These are phyloP conservation scores for Noctua comes DNA, from an alignment of 2,888 invertebrate genomes.

Conservation along the genomic window DNA sequence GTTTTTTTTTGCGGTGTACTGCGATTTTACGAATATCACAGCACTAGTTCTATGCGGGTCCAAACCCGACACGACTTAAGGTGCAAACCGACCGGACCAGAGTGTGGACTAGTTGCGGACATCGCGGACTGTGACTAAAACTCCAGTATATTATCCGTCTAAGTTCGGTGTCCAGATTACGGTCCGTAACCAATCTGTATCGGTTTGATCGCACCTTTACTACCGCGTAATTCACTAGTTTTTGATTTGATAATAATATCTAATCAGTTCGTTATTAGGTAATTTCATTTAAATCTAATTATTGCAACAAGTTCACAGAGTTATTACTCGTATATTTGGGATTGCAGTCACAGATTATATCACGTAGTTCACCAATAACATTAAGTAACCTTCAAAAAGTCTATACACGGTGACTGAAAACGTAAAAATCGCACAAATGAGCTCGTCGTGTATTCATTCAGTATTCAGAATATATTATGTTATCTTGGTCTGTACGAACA, in stretches of 20 bases:
- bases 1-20: neutral
- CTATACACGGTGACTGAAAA: conserved; percentile 2
- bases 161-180: neutral
- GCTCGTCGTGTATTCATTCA: conserved; percentile 30
- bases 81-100: neutral
- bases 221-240: neutral
- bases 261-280: neutral
- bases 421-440: conserved; percentile 23
- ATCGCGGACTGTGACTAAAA: neutral
- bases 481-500: conserved; percentile 22
- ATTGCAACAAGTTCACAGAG: neutral
- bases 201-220: neutral
- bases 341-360: neutral
- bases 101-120: neutral
- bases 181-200: neutral
- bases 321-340: neutral
- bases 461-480: conserved; percentile 62
- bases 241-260: neutral
- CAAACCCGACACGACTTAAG: neutral
- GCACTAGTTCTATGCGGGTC: neutral
- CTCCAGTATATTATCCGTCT: neutral
- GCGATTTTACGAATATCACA: neutral
- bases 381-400: neutral
- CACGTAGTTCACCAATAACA: neutral
- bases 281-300: neutral